Evolutionary conservation across 2,888 invertebrate species (phyloP), one percentile per base, ranked within the genome.

Genomic region (Noctua fimbriata): DNA sequence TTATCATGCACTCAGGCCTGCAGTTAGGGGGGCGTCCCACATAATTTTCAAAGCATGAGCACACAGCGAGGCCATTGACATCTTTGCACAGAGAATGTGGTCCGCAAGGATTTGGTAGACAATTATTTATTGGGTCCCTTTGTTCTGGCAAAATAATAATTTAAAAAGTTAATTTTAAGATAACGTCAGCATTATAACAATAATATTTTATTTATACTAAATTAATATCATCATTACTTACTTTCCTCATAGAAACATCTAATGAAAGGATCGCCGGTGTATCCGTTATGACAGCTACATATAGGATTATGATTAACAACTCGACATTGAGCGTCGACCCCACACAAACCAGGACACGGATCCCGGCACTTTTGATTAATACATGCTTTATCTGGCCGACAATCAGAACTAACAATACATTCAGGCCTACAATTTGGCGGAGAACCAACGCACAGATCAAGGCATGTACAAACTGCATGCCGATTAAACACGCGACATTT

Each of bases 241-340:
- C 98, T 97, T 95, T 97, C 97, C 92, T 97, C 97, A 91, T 95
- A 92, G 89, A 96, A 94, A 94, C 98, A 98, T 94, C 98, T 97
- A 89, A 97, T 97, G 91, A 98, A 98, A 36, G 98, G 98, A 97
- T 98, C 98, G 74, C 98, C 98, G 58, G 97, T 97, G 90, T 97
- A 98, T 78, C 97, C 97, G 73, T 95, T 95, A 60, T 97, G 96
- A 92, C 98, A 98, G 92, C 98, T 98, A 94, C 98, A 98, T 90
- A 98, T 97, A 7, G 98, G 98, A 92, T 98, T 98, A 93, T 98
- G 98, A 91, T 98, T 98, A 71, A 98, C 97, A 73, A 98, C 98
- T 96, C 98, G 98, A 92, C 98, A 98, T 90, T 97, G 97, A 63
- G 98, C 98, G 92, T 98, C 98, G 76, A 97, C 96, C 74, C 98